A percentile compares a stretch with the other conserved stretches of the same genome.
Conservation (phyloP, 2,113 vertebrate species). For the Riparia riparia region DNA sequence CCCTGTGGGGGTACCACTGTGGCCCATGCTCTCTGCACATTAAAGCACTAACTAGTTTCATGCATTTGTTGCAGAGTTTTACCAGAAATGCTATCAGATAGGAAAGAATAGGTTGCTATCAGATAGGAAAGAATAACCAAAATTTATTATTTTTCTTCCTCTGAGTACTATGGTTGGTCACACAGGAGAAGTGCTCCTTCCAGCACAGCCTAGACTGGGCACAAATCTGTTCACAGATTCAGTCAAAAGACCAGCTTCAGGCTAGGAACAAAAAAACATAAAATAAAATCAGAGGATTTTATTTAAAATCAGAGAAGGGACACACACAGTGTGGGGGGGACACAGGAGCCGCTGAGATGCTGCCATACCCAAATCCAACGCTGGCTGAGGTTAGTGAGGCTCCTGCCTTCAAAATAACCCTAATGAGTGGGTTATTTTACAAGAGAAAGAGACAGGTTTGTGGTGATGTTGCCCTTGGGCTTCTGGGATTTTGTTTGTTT, state of each 20-base stretch:
- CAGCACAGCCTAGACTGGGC: not conserved
- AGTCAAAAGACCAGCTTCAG: not conserved
- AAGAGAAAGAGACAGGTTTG: constrained; percentile 1
- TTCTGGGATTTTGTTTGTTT: constrained; percentile 59
- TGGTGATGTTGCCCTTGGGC: constrained; percentile 8
- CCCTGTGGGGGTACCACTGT: not conserved
- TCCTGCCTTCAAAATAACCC: not conserved
- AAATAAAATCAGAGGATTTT: not conserved
- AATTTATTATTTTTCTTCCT: not conserved
- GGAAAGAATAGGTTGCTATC: not conserved
- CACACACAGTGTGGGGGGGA: accelerated
- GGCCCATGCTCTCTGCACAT: not conserved
- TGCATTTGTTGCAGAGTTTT: not conserved
- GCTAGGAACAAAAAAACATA: not conserved
- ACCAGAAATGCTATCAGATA: constrained; percentile 19
- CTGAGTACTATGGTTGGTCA: accelerated
- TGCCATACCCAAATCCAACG: not conserved
- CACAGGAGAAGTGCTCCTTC: not conserved
- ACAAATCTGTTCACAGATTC: not conserved
- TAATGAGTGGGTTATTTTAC: not conserved
- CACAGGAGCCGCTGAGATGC: not conserved
- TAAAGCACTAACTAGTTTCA: not conserved
- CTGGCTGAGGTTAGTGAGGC: not conserved
- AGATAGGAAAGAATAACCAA: not conserved
- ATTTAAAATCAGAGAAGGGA: not conserved